Percentiles rank a stretch among this genome's conserved stretches.
phyloP scores from a whole-genome alignment of 2,888 invertebrate genomes.

The Brenthis daphne region DNA sequence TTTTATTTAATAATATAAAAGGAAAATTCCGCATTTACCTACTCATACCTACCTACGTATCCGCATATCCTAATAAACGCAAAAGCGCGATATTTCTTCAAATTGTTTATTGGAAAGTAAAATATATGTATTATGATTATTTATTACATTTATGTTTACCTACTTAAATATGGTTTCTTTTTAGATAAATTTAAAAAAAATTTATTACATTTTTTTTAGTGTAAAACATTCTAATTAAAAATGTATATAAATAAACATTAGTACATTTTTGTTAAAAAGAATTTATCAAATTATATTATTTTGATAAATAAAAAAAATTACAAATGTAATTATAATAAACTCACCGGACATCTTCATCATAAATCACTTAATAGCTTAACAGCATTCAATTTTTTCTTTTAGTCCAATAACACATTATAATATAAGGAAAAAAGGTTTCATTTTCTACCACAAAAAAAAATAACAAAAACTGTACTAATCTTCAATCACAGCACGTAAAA shows the following conservation, averaged over 20 bases:
- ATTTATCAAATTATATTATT: neutral
- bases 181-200: neutral
- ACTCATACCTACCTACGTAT: too few species aligned
- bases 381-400: slow-evolving; percentile 35
- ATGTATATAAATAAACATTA: too few species aligned
- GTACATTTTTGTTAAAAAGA: neutral
- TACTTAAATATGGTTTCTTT: too few species aligned
- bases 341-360: slow-evolving; percentile 80
- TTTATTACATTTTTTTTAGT: too few species aligned
- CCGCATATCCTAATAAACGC: too few species aligned
- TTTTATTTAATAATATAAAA: too few species aligned
- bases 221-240: too few species aligned
- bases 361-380: slow-evolving; percentile 56
- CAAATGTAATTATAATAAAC: slow-evolving; percentile 24
- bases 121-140: too few species aligned
- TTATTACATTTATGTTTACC: too few species aligned
- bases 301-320: neutral
- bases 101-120: too few species aligned
- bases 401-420: slow-evolving; percentile 41
- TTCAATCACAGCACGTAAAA: slow-evolving; percentile 33
- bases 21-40: too few species aligned
- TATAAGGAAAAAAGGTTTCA: slow-evolving; percentile 1
- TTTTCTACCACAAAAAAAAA: neutral
- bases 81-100: too few species aligned
- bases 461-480: slow-evolving; percentile 17